A percentile compares a stretch with the other conserved stretches of the same genome.
phyloP scores from a whole-genome alignment of 2,888 invertebrate genomes.

The Plagiodera versicolora region DNA sequence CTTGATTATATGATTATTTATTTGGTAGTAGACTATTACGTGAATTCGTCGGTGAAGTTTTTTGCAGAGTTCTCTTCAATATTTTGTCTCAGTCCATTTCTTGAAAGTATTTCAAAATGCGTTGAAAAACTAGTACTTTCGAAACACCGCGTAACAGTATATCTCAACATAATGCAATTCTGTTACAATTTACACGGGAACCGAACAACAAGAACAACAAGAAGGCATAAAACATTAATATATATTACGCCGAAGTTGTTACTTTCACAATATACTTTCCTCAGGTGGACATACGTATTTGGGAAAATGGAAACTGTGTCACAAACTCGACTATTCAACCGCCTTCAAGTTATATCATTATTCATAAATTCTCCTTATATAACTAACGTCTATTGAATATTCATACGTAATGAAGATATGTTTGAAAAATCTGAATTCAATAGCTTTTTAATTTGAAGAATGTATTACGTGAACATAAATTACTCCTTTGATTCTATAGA shows the following conservation, averaged over 20 bases:
- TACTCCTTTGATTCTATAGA: too few relatives aligned
- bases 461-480: too few relatives aligned
- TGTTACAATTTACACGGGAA: background rate
- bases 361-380: background rate
- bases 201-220: background rate
- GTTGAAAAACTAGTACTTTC: constrained; percentile 9
- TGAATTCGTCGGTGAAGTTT: background rate
- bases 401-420: background rate
- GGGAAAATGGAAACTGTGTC: constrained; percentile 14
- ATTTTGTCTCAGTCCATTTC: constrained; percentile 8
- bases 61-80: background rate
- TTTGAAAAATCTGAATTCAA: background rate
- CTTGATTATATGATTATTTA: too few relatives aligned
- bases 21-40: background rate
- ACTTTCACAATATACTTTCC: constrained; percentile 19
- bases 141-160: constrained; percentile 8
- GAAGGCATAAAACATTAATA: constrained; percentile 11
- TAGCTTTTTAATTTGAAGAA: background rate
- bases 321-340: background rate
- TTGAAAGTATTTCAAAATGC: constrained; percentile 7
- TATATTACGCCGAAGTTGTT: constrained; percentile 17
- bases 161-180: constrained; percentile 16
- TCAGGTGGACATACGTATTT: background rate
- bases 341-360: background rate
- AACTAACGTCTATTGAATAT: background rate